Conservation (phyloP, 2,113 vertebrate genomes). For the Gopherus flavomarginatus region DNA sequence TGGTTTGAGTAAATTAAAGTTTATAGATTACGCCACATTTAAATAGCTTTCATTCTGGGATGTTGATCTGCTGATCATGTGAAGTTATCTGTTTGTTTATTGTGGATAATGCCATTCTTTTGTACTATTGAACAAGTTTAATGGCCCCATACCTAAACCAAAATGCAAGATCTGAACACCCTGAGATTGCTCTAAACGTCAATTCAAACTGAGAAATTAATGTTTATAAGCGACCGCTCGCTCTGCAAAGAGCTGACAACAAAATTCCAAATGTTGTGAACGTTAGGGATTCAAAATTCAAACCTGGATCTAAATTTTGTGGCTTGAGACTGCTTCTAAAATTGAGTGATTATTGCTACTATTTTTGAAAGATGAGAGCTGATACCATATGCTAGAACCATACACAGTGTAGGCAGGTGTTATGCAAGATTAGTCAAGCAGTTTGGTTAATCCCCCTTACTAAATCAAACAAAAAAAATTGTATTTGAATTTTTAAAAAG, state of each 20-base stretch:
- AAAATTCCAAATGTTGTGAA: neutral
- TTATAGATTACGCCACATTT: rapidly evolving
- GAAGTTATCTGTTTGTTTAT: neutral
- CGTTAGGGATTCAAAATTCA: neutral
- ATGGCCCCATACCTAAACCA: neutral
- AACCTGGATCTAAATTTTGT: neutral
- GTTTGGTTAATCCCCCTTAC: neutral
- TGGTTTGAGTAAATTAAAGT: neutral
- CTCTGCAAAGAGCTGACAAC: neutral
- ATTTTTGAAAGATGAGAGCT: neutral
- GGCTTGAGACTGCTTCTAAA: neutral
- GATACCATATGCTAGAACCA: rapidly evolving
- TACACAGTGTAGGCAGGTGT: rapidly evolving
- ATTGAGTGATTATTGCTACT: neutral
- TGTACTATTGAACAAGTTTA: neutral
- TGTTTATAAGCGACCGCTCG: neutral
- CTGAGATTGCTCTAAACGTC: neutral
- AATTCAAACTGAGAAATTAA: neutral
- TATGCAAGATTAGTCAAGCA: neutral
- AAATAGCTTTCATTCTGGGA: neutral
- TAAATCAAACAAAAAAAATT: neutral
- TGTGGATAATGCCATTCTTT: neutral
- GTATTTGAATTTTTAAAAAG: neutral
- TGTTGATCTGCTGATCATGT: neutral
- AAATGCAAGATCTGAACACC: neutral